Conservation (phyloP, 2,888 invertebrate species). For the Marronus borbonicus region DNA sequence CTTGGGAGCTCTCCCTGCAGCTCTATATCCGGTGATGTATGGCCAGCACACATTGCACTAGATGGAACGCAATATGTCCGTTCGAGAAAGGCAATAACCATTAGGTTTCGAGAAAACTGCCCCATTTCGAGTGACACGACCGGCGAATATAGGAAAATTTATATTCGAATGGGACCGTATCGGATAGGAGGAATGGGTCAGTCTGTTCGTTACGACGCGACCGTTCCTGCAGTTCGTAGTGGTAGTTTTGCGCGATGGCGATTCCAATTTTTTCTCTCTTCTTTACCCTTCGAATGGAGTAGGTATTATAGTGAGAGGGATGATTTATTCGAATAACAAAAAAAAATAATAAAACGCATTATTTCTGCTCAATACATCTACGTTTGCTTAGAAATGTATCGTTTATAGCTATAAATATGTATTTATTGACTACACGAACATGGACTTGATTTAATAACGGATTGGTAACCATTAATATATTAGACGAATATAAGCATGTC, state of each 20-base stretch:
- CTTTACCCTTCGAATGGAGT: conserved; percentile 6
- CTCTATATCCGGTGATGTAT: conserved; percentile 72
- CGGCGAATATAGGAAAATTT: conserved; percentile 76
- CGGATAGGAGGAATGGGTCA: conserved; percentile 51
- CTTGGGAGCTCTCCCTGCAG: conserved; percentile 58
- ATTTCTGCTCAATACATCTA: conserved; percentile 14
- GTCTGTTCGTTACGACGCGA: conserved; percentile 20
- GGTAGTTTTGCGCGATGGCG: conserved; percentile 9
- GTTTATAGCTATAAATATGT: not conserved
- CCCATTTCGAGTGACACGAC: conserved; percentile 76
- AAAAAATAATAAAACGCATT: conserved; percentile 24
- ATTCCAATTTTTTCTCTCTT: conserved; percentile 21
- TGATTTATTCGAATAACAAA: conserved; percentile 13
- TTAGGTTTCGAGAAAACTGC: conserved; percentile 76
- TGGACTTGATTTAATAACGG: too few species aligned
- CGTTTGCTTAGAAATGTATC: not conserved
- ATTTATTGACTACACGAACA: too few species aligned
- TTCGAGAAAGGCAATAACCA: conserved; percentile 76
- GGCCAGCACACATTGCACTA: conserved; percentile 75
- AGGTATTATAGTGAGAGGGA: not conserved
- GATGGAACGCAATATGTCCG: conserved; percentile 77
- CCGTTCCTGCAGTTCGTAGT: not conserved
- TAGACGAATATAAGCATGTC: too few species aligned
- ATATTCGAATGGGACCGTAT: conserved; percentile 66
- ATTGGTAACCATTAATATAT: too few species aligned